Evolutionary conservation across 1,140 invertebrate genomes (phyloP), one percentile per base, ranked within the genome.

Genomic region (Trypoxylus dichotomus): DNA sequence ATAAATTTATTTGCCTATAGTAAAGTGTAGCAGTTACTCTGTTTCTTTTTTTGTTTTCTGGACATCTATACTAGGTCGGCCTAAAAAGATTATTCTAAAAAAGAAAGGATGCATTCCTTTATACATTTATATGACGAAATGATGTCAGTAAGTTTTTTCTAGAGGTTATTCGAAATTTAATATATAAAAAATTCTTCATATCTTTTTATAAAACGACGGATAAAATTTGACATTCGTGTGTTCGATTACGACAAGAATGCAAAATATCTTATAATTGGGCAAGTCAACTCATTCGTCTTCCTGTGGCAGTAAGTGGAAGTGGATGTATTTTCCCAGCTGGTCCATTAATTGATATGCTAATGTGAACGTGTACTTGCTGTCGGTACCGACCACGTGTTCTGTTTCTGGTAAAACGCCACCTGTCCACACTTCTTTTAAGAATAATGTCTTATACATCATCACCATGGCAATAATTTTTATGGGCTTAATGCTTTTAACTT

Each of bases 341-440:
- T 58, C 21, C 47, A 58, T 58, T 58, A 58, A 58, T 58, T 58
- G 47, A 58, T 58, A 58, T 58, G 47, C 47, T 58, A 58, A 58
- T 58, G 47, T 58, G 21, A 13, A 58, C 21, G 47, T n/a, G 15
- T 5, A 8, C 47, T 8, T 21, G 32, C 32, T 7, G 32, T 37
- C 32, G 32, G 32, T 37, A 21, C 47, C 5, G 47, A 58, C 47
- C 47, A 58, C 47, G 47, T 58, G 47, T 21, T 58, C 21, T 21
- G 42, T 43, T 43, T 43, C 42, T 43, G 42, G 7, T 43, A 15
- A 58, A 13, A 58, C 47, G 47, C 47, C 47, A 58, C 47, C 47
- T 58, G 47, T 58, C 21, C 15, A 21, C 21, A 58, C 15, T 58
- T 19, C 15, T 58, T 58, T 58, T 58, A 58, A 58, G 47, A 58